Evolutionary conservation across 2,113 vertebrate genomes (phyloP).

Genomic region (Corvus hawaiiensis): DNA sequence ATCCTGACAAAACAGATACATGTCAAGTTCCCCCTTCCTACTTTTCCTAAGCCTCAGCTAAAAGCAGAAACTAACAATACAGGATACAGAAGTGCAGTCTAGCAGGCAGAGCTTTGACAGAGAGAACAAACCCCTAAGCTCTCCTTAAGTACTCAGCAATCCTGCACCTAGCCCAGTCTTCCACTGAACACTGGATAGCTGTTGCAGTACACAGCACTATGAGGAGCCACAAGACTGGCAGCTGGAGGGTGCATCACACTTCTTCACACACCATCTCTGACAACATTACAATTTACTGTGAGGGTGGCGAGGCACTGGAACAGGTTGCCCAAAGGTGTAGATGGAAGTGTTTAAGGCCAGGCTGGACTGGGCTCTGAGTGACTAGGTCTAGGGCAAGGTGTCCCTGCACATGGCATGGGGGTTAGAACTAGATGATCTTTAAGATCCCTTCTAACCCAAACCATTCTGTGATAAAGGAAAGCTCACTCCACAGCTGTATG

Average conservation of each 20-base stretch:
- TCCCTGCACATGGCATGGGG: background rate
- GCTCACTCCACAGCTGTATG: background rate
- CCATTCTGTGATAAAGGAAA: background rate
- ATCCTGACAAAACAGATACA: background rate
- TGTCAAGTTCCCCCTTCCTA: background rate
- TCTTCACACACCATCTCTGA: background rate
- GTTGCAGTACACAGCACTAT: background rate
- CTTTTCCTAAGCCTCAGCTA: background rate
- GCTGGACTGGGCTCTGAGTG: background rate
- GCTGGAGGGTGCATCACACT: background rate
- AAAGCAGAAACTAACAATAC: background rate
- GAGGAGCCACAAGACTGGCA: background rate
- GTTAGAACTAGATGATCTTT: background rate
- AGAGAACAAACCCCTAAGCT: background rate
- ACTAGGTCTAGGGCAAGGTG: background rate
- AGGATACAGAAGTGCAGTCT: background rate
- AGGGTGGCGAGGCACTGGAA: background rate
- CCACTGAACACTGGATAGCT: background rate
- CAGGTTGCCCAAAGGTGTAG: background rate
- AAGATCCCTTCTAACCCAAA: background rate
- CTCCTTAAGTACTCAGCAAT: background rate
- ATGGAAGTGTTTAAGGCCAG: background rate
- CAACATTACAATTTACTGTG: background rate
- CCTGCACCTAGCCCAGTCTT: background rate
- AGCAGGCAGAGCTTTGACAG: background rate